phyloP scores from a whole-genome alignment of 2,113 vertebrate genomes.

The Garra rufa region DNA sequence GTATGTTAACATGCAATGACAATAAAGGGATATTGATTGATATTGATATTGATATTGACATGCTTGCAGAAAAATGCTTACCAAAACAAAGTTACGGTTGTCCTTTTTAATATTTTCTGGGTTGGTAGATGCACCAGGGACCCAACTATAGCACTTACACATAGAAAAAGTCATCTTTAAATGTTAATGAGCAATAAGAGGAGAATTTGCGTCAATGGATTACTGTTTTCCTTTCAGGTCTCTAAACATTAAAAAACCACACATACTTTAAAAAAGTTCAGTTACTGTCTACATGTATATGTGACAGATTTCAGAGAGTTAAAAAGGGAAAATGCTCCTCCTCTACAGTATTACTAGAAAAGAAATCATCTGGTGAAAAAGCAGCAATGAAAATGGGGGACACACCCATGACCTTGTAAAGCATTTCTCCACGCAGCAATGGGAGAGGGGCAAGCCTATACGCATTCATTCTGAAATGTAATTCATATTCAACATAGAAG shows the following conservation, averaged over 20 bases:
- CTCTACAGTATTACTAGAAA: conserved; percentile 66
- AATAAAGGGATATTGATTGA: too few species aligned
- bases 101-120: too few species aligned
- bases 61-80: too few species aligned
- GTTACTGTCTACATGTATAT: conserved; percentile 63
- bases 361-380: conserved; percentile 63
- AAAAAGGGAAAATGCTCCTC: conserved; percentile 61
- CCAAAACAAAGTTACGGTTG: too few species aligned
- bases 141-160: too few species aligned
- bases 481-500: background rate
- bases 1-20: too few species aligned
- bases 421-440: conserved; percentile 11
- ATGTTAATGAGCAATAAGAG: background rate
- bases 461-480: background rate
- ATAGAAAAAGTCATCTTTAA: background rate
- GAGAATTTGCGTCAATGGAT: background rate
- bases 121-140: too few species aligned
- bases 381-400: conserved; percentile 50
- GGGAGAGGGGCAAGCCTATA: conserved; percentile 57
- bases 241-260: background rate
- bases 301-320: conserved; percentile 70
- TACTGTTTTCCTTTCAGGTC: background rate
- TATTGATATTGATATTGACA: too few species aligned
- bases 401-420: conserved; percentile 64
- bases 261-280: conserved; percentile 2